A percentile compares a stretch with the other conserved stretches of the same genome.
Evolutionary conservation across 2,888 invertebrate genomes (phyloP).

Genomic region (Byasa hedistus): DNA sequence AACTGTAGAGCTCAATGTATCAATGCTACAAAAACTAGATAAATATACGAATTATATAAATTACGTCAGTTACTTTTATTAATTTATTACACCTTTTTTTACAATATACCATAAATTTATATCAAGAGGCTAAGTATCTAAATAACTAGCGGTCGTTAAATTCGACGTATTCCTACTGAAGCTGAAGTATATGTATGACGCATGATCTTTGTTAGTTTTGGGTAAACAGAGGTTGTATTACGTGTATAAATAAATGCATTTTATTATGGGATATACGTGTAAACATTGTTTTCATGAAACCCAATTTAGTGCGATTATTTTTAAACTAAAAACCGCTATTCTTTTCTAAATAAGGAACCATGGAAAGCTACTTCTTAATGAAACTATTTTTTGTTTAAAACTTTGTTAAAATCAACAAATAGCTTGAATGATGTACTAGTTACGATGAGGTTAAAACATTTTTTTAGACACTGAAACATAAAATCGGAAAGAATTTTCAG

Average conservation of each 20-base stretch:
- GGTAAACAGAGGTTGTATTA: neutral
- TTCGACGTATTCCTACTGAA: neutral
- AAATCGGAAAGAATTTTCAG: too few species aligned
- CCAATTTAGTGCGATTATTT: neutral
- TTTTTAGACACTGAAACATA: too few species aligned
- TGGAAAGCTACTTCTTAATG: neutral
- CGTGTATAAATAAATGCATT: neutral
- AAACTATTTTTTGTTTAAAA: neutral
- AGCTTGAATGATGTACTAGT: too few species aligned
- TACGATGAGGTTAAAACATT: too few species aligned
- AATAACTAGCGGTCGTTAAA: neutral
- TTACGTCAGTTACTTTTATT: slow-evolving; percentile 24
- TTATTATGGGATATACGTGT: neutral
- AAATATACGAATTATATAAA: slow-evolving; percentile 19
- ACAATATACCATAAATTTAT: slow-evolving; percentile 5
- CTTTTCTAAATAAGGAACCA: too few species aligned
- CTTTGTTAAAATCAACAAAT: too few species aligned
- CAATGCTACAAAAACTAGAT: slow-evolving; percentile 18
- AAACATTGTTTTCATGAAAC: neutral
- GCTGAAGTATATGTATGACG: neutral
- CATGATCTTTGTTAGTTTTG: neutral
- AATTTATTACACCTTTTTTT: slow-evolving; percentile 14
- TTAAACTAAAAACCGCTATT: neutral
- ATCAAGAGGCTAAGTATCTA: neutral
- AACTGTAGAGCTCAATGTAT: slow-evolving; percentile 22